These are phyloP conservation scores for Molossus molossus DNA, from an alignment of 2,797 vertebrate species.

Conservation along the genomic window DNA sequence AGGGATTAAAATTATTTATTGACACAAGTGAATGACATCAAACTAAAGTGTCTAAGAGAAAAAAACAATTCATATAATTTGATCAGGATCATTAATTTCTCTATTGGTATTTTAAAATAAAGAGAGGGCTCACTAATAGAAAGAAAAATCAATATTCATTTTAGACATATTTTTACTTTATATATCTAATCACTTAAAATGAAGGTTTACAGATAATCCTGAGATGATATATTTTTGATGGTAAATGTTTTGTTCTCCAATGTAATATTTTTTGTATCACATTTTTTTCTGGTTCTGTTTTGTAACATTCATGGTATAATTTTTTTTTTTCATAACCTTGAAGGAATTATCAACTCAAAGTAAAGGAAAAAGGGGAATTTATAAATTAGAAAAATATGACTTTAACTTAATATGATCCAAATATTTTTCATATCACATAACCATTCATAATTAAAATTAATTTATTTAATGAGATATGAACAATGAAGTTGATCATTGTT, in stretches of 20 bases:
- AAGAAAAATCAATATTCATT: slow-evolving; percentile 9
- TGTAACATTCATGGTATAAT: background rate
- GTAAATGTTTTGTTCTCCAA: background rate
- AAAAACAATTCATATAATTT: slow-evolving; percentile 35
- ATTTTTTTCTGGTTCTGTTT: slow-evolving; percentile 44
- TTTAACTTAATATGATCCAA: slow-evolving; percentile 26
- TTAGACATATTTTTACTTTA: slow-evolving; percentile 56
- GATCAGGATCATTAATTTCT: background rate
- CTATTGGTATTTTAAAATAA: background rate
- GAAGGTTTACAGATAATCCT: background rate
- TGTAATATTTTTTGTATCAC: background rate
- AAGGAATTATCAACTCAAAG: background rate
- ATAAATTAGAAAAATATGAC: background rate
- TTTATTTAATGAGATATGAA: slow-evolving; percentile 18
- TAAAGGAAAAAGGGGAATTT: slow-evolving; percentile 24
- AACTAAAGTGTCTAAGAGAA: background rate
- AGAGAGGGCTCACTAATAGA: background rate
- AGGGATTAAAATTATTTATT: slow-evolving; percentile 25
- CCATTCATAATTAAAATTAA: slow-evolving; percentile 2
- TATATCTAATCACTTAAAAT: background rate
- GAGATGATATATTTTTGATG: slow-evolving; percentile 8
- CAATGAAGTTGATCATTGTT: background rate
- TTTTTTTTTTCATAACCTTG: background rate
- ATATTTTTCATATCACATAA: slow-evolving; percentile 35
- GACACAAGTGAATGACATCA: background rate